Percentiles rank a stretch among this genome's conserved stretches.
phyloP scores from a whole-genome alignment of 1,140 invertebrate species.

The Brachystomella parvula region DNA sequence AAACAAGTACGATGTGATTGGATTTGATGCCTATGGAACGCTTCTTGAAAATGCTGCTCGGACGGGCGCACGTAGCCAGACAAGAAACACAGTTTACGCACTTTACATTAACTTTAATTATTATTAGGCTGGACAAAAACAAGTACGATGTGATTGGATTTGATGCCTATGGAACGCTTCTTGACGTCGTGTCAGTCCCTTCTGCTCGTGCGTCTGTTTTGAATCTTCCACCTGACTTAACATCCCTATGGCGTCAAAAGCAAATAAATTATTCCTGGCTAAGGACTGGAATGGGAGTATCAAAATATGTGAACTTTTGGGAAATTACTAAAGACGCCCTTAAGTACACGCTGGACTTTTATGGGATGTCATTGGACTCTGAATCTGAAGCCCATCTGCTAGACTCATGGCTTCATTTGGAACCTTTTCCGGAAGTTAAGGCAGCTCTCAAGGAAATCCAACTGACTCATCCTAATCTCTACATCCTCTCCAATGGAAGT shows the following conservation, averaged over 20 bases:
- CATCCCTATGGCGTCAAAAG: not conserved
- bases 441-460: not conserved
- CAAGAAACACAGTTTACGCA: not conserved
- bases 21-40: not conserved
- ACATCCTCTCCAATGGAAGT: not conserved
- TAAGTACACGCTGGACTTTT: not conserved
- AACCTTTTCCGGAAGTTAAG: not conserved
- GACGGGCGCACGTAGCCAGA: not conserved
- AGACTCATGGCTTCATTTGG: not conserved
- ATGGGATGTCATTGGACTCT: not conserved
- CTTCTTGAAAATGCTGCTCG: not conserved
- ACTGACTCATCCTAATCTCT: not conserved
- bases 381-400: not conserved
- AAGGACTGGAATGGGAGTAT: not conserved
- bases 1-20: not conserved
- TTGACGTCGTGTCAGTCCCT: not conserved
- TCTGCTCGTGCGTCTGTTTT: not conserved
- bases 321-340: not conserved
- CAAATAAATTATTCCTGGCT: not conserved
- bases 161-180: constrained; percentile 3
- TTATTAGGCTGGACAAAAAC: not conserved
- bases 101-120: not conserved
- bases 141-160: not conserved
- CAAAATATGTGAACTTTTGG: not conserved
- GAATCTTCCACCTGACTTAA: not conserved